Evolutionary conservation across 92 coral and sea anemone species (phyloP).

Genomic region (Actinostola sp.): DNA sequence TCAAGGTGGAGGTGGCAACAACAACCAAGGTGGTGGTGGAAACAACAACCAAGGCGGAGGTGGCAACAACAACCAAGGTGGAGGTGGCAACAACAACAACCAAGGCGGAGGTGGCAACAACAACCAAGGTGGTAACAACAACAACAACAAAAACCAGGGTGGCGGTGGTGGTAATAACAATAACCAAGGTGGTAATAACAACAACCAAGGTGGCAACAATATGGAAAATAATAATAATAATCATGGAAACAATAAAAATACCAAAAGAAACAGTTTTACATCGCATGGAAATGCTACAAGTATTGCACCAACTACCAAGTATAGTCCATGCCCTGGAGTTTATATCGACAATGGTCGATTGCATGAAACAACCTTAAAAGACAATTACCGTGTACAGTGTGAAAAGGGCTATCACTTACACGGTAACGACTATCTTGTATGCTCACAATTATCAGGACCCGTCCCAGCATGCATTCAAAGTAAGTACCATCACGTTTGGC

Average conservation of each 20-base stretch:
- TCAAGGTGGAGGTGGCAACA: background rate
- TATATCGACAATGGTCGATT: conserved; percentile 21
- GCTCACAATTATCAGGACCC: background rate
- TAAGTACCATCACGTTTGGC: conserved; percentile 11
- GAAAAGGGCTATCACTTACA: conserved; percentile 24
- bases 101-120: background rate
- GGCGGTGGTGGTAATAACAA: background rate
- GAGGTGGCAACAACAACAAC: background rate
- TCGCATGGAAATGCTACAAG: conserved; percentile 6
- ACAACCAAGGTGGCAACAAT: background rate
- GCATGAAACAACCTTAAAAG: conserved; percentile 4
- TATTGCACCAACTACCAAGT: conserved; percentile 9
- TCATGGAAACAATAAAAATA: background rate
- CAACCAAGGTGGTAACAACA: background rate
- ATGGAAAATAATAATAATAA: background rate
- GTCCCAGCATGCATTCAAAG: conserved; percentile 30
- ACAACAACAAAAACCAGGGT: background rate
- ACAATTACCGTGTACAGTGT: conserved; percentile 27
- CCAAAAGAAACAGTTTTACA: conserved; percentile 13
- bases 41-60: background rate
- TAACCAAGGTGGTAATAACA: background rate
- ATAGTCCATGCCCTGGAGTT: conserved; percentile 26
- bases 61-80: background rate
- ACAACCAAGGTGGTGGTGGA: background rate
- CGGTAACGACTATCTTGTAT: conserved; percentile 18